Percentiles rank a stretch among this genome's conserved stretches.
Evolutionary conservation across 2,888 invertebrate species (phyloP).

Genomic region (Mythimna ferrago): DNA sequence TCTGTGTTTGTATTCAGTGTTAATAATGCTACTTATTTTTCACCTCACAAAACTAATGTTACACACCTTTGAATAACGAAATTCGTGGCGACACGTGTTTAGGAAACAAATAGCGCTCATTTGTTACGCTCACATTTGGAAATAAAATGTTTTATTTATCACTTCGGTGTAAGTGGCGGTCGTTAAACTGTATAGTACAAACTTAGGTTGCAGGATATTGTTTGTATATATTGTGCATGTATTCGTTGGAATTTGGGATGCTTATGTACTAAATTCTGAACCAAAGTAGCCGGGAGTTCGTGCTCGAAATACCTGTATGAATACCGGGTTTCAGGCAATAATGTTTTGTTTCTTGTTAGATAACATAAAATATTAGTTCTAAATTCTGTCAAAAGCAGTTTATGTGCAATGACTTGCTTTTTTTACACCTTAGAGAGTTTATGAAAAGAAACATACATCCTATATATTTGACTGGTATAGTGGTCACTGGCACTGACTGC

Average conservation of each 20-base stretch:
- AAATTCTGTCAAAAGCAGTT: background rate
- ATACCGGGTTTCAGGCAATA: constrained; percentile 15
- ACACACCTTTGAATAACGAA: constrained; percentile 35
- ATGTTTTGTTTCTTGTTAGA: background rate
- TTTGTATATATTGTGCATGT: constrained; percentile 17
- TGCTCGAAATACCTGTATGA: constrained; percentile 34
- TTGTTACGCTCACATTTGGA: constrained; percentile 26
- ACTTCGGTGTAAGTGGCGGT: constrained; percentile 18
- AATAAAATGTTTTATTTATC: constrained; percentile 17
- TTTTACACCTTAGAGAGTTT: background rate
- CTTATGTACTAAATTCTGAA: constrained; percentile 27
- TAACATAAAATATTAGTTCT: background rate
- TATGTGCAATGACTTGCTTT: background rate
- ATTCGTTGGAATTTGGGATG: constrained; percentile 14
- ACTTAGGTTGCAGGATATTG: constrained; percentile 27
- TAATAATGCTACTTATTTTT: constrained; percentile 43
- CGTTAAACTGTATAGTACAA: constrained; percentile 22
- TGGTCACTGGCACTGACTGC: no score
- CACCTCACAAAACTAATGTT: constrained; percentile 40
- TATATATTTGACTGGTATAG: no score
- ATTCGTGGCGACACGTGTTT: constrained; percentile 35
- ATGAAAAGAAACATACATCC: background rate
- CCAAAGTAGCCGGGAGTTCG: constrained; percentile 35
- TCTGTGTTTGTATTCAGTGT: constrained; percentile 32
- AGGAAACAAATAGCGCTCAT: constrained; percentile 40